Conservation (phyloP, 2,888 invertebrate genomes). For the Fragum fragum region DNA sequence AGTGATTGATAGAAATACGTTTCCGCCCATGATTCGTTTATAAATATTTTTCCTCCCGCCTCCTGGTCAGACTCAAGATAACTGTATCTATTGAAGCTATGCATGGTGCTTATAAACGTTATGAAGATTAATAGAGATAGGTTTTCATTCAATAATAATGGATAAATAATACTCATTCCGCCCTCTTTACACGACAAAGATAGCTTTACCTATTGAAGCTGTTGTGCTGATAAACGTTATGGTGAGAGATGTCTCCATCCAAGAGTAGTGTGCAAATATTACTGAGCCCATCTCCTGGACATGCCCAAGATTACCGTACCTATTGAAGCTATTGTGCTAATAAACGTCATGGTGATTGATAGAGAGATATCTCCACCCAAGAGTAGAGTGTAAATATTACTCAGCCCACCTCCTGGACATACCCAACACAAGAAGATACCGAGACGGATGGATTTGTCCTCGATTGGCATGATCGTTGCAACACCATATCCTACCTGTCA, state of each 20-base stretch:
- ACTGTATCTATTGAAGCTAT: slow-evolving; percentile 93
- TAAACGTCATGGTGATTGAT: slow-evolving; percentile 97
- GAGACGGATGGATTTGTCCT: slow-evolving; percentile 79
- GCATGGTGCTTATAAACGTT: slow-evolving; percentile 96
- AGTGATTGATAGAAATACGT: no score
- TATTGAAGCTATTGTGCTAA: slow-evolving; percentile 95
- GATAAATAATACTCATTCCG: no score
- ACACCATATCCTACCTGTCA: slow-evolving; percentile 78
- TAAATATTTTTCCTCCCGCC: no score
- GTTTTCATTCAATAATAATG: no score
- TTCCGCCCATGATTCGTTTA: no score
- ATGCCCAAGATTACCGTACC: slow-evolving; percentile 88
- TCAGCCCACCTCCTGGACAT: slow-evolving; percentile 93
- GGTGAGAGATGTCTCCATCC: slow-evolving; percentile 95
- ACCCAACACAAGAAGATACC: slow-evolving; percentile 87
- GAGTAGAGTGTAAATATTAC: slow-evolving; percentile 97
- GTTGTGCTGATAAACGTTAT: slow-evolving; percentile 97
- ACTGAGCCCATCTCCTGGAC: slow-evolving; percentile 94
- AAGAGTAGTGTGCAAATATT: no score
- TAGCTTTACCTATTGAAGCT: slow-evolving; percentile 93
- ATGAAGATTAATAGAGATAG: slow-evolving; percentile 97
- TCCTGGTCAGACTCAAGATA: no score
- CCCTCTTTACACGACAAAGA: no score
- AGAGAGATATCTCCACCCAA: slow-evolving; percentile 97
- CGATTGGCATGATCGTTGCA: slow-evolving; percentile 71